Conservation (phyloP, 2,888 invertebrate genomes). For the Drosophila paracracens region DNA sequence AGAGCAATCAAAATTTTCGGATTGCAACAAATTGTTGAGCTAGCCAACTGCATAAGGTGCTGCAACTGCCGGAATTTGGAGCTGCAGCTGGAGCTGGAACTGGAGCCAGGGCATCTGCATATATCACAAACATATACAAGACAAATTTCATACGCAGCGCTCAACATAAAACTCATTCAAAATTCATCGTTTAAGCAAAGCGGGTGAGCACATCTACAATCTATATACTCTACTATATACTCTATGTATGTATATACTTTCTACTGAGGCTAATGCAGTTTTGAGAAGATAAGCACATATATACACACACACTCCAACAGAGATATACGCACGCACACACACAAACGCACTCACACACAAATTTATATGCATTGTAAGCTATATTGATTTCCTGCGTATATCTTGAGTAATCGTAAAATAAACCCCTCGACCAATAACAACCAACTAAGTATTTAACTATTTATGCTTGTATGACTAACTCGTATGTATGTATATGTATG, state of each 20-base stretch:
- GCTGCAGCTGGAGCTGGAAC: conserved; percentile 12
- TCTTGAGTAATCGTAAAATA: conserved; percentile 55
- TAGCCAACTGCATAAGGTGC: conserved; percentile 14
- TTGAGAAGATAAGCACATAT: conserved; percentile 28
- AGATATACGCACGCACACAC: conserved; percentile 16
- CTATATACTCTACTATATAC: neutral
- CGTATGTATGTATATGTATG: conserved; percentile 40
- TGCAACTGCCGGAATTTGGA: conserved; percentile 7
- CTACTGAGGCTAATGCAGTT: conserved; percentile 26
- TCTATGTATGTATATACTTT: neutral
- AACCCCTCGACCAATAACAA: conserved; percentile 9
- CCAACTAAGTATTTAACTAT: conserved; percentile 30
- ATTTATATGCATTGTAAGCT: conserved; percentile 57
- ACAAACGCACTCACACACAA: conserved; percentile 20
- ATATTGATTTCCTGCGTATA: conserved; percentile 75
- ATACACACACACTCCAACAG: conserved; percentile 12
- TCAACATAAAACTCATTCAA: conserved; percentile 79
- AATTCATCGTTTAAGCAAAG: conserved; percentile 83
- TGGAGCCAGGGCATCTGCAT: conserved; percentile 1
- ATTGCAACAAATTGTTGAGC: conserved; percentile 39
- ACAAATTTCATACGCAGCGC: conserved; percentile 56
- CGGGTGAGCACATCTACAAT: conserved; percentile 69
- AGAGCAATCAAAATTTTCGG: conserved; percentile 33
- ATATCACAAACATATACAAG: conserved; percentile 28
- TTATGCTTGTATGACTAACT: conserved; percentile 37